Conservation (phyloP, 2,888 invertebrate genomes). For the Endomychus coccineus region DNA sequence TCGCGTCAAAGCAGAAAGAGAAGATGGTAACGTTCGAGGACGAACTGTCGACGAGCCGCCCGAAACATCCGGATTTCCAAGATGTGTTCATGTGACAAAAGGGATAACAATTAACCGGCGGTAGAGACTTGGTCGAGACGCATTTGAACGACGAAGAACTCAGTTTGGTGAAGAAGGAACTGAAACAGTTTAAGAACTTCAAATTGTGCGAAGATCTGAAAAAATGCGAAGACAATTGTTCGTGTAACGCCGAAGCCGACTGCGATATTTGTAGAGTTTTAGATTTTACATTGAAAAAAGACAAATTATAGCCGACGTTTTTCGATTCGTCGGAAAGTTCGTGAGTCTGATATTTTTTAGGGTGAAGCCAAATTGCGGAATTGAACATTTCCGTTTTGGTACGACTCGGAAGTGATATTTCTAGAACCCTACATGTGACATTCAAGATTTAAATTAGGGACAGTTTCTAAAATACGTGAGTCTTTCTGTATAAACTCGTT, state of each 20-base stretch:
- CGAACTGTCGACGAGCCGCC: conserved; percentile 44
- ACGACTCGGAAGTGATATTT: too few species aligned
- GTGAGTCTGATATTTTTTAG: too few species aligned
- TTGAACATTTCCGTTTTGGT: too few species aligned
- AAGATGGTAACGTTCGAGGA: conserved; percentile 79
- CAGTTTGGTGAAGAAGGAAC: conserved; percentile 35
- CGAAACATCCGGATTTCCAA: conserved; percentile 48
- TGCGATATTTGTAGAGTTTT: conserved; percentile 43
- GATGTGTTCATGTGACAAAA: conserved; percentile 77
- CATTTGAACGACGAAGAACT: conserved; percentile 28
- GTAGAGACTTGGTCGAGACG: conserved; percentile 24
- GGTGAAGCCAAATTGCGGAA: too few species aligned
- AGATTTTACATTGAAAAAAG: conserved; percentile 42
- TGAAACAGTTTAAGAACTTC: conserved; percentile 39
- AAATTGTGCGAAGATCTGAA: conserved; percentile 42
- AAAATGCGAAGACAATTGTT: conserved; percentile 41
- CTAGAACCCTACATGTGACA: too few species aligned
- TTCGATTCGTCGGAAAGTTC: too few species aligned
- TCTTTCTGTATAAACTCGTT: too few species aligned
- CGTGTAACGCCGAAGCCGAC: conserved; percentile 41
- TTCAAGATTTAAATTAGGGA: too few species aligned
- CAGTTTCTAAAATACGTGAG: too few species aligned
- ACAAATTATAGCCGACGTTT: conserved; percentile 32
- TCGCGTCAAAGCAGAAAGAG: conserved; percentile 53
- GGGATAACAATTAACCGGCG: conserved; percentile 37